Evolutionary conservation across 2,888 invertebrate species (phyloP), one percentile per base, ranked within the genome.

Genomic region (Monoplex corrugatus): DNA sequence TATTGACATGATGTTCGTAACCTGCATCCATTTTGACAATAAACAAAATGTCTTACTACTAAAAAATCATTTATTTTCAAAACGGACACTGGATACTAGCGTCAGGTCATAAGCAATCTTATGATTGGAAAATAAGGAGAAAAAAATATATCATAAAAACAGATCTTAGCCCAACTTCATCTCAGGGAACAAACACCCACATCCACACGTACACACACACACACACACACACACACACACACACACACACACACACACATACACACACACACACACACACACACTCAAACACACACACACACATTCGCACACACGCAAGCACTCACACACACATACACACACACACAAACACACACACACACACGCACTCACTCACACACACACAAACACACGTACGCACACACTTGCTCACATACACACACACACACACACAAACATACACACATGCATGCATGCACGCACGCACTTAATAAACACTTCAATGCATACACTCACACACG

Each of bases 261-360:
- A 40, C 40, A 78, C 23, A 78, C 40, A 78, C 6, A 40, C 6
- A 23, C 23, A 75, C 16, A 75, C 35, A 35, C 35, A 32, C 35
- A 75, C 16, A 35, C 16, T 23, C 35, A 23, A 16, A 75, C 72
- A 75, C 28, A 10, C 72, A 75, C 6, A 32, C 72, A 35, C 72
- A 75, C 72, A 68, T 28, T 19, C 68, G 28, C 68, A 68, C 68
- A 68, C 68, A 68, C 68, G 5, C n/a, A n/a, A 10, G 28, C n/a
- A n/a, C 68, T 19, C 68, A 68, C 68, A 68, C 68, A 68, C 68
- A 68, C n/a, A 68, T 28, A 68, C 68, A 68, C 68, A 13, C n/a
- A n/a, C 68, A 68, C n/a, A n/a, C 68, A 68, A 10, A 68, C n/a
- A n/a, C n/a, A 68, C 68, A 68, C n/a, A 68, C 68, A 50, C 50